Percentiles rank a stretch among this genome's conserved stretches.
Conservation (phyloP, 1,140 invertebrate species). For the Kradibia gibbosae region DNA sequence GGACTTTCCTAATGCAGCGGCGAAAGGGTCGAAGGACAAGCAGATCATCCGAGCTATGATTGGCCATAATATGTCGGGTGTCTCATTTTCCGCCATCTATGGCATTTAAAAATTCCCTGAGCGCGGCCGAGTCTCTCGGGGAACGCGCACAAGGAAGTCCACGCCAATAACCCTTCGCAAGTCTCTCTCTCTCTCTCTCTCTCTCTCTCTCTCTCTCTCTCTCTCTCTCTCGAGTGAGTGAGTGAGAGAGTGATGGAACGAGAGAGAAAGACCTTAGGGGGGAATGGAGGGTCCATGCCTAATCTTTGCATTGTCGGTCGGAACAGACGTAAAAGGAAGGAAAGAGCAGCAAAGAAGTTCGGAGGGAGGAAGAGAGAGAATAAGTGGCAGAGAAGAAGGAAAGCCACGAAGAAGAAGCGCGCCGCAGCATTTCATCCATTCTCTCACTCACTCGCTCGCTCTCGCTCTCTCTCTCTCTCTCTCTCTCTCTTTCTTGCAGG, state of each 20-base stretch:
- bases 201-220: no score
- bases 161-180: no score
- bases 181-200: no score
- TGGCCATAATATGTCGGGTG: not conserved
- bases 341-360: not conserved
- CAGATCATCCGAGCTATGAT: not conserved
- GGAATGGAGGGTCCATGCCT: constrained; percentile 17
- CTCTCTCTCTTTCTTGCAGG: constrained; percentile 3
- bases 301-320: constrained; percentile 28
- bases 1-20: not conserved
- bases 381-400: constrained; percentile 5
- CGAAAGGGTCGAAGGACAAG: not conserved
- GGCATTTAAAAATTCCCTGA: constrained; percentile 4
- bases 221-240: not conserved
- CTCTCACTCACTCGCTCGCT: not conserved
- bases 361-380: not conserved
- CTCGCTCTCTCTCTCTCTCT: not conserved
- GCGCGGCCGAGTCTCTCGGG: not conserved
- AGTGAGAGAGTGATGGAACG: not conserved
- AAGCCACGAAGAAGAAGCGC: constrained; percentile 1
- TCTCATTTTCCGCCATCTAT: not conserved
- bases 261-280: not conserved
- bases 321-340: constrained; percentile 11
- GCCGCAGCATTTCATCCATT: not conserved
- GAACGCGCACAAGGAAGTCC: not conserved